Conservation (phyloP, 2,888 invertebrate genomes). For the Junonia oenone region DNA sequence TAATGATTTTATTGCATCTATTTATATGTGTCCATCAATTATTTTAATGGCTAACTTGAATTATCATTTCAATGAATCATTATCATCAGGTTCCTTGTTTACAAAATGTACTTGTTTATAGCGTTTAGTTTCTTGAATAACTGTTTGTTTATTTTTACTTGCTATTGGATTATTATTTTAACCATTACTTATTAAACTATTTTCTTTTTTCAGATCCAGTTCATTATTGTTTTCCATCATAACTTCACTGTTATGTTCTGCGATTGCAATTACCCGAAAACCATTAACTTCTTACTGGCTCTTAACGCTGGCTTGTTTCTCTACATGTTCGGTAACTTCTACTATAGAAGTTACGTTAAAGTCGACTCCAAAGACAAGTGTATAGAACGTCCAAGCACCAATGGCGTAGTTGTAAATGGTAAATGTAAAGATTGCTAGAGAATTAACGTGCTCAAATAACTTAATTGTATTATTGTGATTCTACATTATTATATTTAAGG, state of each 20-base stretch:
- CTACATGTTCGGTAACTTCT: constrained; percentile 89
- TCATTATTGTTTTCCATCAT: constrained; percentile 86
- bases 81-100: not conserved
- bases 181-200: not conserved
- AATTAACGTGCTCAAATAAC: not conserved
- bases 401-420: constrained; percentile 34
- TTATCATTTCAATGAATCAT: not conserved
- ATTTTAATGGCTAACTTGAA: not conserved
- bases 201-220: constrained; percentile 81
- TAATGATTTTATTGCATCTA: not conserved
- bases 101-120: not conserved
- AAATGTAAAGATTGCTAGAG: constrained; percentile 50
- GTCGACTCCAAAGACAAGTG: constrained; percentile 17
- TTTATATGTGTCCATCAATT: not conserved
- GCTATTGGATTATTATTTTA: not conserved
- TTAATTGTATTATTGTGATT: not conserved
- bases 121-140: not conserved
- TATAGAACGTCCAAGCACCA: not conserved
- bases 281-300: constrained; percentile 82
- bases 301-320: constrained; percentile 85
- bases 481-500: not conserved
- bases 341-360: constrained; percentile 82
- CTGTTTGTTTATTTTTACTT: not conserved
- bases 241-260: constrained; percentile 82
- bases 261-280: constrained; percentile 85